phyloP scores from a whole-genome alignment of 1,140 invertebrate genomes.

The Zophobas morio region DNA sequence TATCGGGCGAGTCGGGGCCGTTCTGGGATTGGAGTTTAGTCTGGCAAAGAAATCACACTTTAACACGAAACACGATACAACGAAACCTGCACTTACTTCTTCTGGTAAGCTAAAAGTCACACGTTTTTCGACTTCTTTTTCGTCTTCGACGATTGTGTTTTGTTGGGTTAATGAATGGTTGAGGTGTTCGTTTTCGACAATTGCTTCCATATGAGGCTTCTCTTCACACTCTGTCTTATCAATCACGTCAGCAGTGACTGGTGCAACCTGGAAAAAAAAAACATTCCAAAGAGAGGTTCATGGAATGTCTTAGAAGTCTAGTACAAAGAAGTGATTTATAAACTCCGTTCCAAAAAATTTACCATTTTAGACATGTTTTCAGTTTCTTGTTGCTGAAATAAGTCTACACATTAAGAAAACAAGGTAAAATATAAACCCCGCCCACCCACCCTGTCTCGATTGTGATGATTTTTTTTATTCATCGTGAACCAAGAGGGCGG shows the following conservation, averaged over 20 bases:
- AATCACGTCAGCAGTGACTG: not conserved
- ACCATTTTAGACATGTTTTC: no score
- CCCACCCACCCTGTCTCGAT: no score
- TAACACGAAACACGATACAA: no score
- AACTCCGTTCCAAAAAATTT: no score
- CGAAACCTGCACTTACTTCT: slow-evolving; percentile 35
- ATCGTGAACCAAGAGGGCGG: no score
- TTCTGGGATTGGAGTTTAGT: slow-evolving; percentile 2
- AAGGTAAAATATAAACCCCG: no score
- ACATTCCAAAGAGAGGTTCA: no score
- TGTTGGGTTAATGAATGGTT: not conserved
- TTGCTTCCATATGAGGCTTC: not conserved
- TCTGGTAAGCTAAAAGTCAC: slow-evolving; percentile 54
- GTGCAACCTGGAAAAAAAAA: not conserved
- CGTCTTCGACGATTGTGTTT: slow-evolving; percentile 35
- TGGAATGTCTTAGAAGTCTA: not conserved
- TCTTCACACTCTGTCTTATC: not conserved
- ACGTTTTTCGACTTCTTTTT: slow-evolving; percentile 54
- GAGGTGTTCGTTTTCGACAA: not conserved
- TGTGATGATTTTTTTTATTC: no score
- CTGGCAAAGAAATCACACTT: no score
- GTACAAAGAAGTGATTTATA: no score
- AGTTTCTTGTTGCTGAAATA: no score
- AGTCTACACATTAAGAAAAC: no score
- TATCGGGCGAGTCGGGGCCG: slow-evolving; percentile 45